Conservation (phyloP, 1,140 invertebrate genomes). For the Ylistrum balloti region DNA sequence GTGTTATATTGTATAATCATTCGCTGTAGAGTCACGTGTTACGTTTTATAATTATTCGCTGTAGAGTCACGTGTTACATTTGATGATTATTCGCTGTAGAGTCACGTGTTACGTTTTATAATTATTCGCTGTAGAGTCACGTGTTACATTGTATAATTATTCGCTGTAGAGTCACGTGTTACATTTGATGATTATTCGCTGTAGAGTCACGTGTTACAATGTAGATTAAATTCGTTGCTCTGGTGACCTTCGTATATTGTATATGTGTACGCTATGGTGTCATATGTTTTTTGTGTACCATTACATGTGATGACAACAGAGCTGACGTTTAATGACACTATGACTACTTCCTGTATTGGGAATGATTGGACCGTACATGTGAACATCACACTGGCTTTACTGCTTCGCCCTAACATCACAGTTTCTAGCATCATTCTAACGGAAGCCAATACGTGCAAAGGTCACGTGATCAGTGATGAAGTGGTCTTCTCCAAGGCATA, state of each 20-base stretch:
- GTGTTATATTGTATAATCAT: too few relatives aligned
- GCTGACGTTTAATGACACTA: not conserved
- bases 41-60: too few relatives aligned
- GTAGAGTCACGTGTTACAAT: not conserved
- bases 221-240: not conserved
- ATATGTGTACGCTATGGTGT: not conserved
- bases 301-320: not conserved
- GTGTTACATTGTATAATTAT: too few relatives aligned
- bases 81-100: too few relatives aligned
- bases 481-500: not conserved
- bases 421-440: not conserved
- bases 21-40: too few relatives aligned
- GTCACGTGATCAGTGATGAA: not conserved
- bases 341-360: not conserved
- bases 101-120: not conserved
- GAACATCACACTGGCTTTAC: not conserved
- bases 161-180: too few relatives aligned
- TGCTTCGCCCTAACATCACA: not conserved
- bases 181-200: too few relatives aligned
- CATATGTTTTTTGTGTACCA: not conserved
- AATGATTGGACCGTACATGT: not conserved
- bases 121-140: not conserved
- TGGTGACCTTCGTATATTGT: not conserved
- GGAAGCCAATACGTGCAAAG: not conserved
- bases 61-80: too few relatives aligned